A percentile compares a stretch with the other conserved stretches of the same genome.
phyloP scores from a whole-genome alignment of 2,113 vertebrate genomes.

The Pavo muticus region DNA sequence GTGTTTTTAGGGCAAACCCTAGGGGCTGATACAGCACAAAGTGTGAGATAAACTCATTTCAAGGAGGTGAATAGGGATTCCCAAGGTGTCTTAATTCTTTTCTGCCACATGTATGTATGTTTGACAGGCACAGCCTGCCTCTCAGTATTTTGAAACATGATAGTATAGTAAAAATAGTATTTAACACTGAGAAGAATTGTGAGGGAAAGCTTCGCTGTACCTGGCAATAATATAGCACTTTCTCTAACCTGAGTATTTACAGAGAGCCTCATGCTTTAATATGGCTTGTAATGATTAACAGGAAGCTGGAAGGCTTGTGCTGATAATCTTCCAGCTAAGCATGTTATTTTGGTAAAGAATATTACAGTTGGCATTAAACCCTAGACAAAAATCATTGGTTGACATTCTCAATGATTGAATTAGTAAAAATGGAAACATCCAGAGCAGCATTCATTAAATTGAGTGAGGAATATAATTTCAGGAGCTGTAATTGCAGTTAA shows the following conservation, averaged over 20 bases:
- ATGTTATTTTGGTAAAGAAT: slow-evolving; percentile 56
- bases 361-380: slow-evolving; percentile 54
- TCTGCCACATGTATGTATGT: fast-evolving
- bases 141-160: neutral
- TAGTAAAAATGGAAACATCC: slow-evolving; percentile 63
- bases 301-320: slow-evolving; percentile 32
- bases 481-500: slow-evolving; percentile 54
- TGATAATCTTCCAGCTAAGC: slow-evolving; percentile 41
- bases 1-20: neutral
- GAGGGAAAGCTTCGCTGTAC: neutral
- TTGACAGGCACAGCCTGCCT: neutral
- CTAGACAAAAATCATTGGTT: slow-evolving; percentile 29
- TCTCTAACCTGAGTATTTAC: neutral
- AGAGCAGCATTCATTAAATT: slow-evolving; percentile 57
- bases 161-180: neutral
- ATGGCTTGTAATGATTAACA: slow-evolving; percentile 32
- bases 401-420: slow-evolving; percentile 64
- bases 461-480: slow-evolving; percentile 36
- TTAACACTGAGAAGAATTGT: neutral
- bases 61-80: neutral
- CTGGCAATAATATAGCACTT: neutral
- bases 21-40: neutral
- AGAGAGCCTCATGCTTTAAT: neutral
- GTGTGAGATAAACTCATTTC: neutral
- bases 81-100: neutral